phyloP scores from a whole-genome alignment of 1,140 invertebrate genomes.

The Sycophaga agraensis region DNA sequence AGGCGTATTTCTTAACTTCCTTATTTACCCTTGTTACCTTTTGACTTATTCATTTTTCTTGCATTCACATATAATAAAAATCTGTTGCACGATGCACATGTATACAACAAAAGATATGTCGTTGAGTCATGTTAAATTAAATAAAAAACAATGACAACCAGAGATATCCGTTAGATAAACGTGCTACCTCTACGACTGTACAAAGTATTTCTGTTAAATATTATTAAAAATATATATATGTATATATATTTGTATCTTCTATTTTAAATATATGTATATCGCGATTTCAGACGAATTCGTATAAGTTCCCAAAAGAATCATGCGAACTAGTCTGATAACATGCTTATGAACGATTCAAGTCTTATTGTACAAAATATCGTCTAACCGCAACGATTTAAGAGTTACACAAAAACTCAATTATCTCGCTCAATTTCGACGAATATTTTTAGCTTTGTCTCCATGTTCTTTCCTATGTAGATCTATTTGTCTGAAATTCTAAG shows the following conservation, averaged over 20 bases:
- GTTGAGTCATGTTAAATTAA: background rate
- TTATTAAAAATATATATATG: constrained; percentile 27
- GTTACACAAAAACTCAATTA: constrained; percentile 4
- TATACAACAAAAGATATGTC: constrained; percentile 18
- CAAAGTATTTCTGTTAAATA: constrained; percentile 19
- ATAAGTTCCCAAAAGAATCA: background rate
- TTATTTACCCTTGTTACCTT: background rate
- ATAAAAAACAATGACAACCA: background rate
- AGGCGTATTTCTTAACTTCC: background rate
- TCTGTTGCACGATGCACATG: constrained; percentile 10
- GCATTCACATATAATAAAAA: constrained; percentile 7
- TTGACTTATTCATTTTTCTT: background rate
- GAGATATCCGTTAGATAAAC: constrained; percentile 9
- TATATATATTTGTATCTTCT: constrained; percentile 8
- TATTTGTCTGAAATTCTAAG: background rate
- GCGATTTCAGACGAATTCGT: constrained; percentile 13
- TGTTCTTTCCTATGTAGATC: background rate
- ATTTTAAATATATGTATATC: constrained; percentile 16
- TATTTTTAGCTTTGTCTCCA: constrained; percentile 1
- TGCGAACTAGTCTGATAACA: constrained; percentile 15
- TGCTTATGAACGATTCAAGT: constrained; percentile 18
- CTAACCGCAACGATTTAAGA: constrained; percentile 7
- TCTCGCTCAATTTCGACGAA: background rate
- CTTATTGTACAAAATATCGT: constrained; percentile 28
- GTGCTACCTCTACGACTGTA: background rate